Conservation (phyloP, 2,797 vertebrate genomes). For the Garrulus glandarius region DNA sequence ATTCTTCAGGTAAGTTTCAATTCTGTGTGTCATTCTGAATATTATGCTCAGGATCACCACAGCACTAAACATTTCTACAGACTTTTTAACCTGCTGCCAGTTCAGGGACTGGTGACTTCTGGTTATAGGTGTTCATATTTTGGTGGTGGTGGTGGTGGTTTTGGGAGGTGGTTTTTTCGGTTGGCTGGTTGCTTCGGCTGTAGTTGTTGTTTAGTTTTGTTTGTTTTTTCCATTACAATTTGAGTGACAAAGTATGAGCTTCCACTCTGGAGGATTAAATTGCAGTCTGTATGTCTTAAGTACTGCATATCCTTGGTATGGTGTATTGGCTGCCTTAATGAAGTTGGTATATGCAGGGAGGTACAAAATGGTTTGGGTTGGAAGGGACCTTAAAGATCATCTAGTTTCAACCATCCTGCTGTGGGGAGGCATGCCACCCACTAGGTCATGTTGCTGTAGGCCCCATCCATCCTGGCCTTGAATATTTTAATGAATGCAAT, state of each 20-base stretch:
- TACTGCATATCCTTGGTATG: neutral
- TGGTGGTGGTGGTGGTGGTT: neutral
- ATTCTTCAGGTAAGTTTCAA: constrained; percentile 87
- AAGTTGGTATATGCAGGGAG: neutral
- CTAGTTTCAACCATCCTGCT: neutral
- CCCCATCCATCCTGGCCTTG: neutral
- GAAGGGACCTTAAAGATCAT: neutral
- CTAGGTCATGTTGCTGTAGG: neutral
- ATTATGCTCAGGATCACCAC: neutral
- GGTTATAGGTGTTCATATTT: neutral
- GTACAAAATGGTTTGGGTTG: neutral
- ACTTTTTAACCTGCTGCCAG: neutral
- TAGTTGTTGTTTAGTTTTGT: neutral
- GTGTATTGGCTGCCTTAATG: neutral
- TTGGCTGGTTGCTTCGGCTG: rapidly evolving
- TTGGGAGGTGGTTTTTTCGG: neutral
- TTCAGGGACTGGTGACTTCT: neutral
- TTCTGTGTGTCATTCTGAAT: neutral
- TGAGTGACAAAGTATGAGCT: neutral
- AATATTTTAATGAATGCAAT: neutral
- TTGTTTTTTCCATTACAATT: neutral
- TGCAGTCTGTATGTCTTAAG: neutral
- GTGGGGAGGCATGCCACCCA: neutral
- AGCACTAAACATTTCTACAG: neutral
- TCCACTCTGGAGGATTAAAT: neutral